phyloP scores from a whole-genome alignment of 2,113 vertebrate species.

The Sinosuthora webbiana region DNA sequence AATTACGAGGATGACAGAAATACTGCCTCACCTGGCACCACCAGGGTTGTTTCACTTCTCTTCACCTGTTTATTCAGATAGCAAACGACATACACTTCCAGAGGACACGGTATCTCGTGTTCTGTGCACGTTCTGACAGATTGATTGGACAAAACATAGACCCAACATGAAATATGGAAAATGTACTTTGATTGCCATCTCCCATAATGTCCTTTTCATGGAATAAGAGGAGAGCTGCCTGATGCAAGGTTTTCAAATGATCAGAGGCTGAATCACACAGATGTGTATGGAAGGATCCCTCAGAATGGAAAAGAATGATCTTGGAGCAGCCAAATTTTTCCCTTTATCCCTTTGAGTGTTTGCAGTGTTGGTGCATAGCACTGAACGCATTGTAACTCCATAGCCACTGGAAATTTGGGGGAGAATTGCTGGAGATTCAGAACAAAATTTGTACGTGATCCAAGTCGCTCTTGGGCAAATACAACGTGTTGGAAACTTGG shows the following conservation, averaged over 20 bases:
- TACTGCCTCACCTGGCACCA: neutral
- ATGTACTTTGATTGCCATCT: neutral
- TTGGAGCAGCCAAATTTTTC: neutral
- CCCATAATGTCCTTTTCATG: neutral
- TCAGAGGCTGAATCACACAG: neutral
- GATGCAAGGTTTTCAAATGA: neutral
- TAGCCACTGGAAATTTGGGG: neutral
- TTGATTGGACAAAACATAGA: neutral
- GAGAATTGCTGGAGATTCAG: neutral
- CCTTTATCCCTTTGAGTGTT: neutral
- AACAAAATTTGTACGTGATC: neutral
- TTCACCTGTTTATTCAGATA: neutral
- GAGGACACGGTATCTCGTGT: neutral
- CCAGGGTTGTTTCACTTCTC: neutral
- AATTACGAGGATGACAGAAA: neutral
- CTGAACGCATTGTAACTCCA: neutral
- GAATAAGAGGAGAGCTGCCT: neutral
- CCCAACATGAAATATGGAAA: neutral
- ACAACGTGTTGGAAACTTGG: neutral
- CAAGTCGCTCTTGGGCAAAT: constrained; percentile 22
- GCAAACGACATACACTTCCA: neutral
- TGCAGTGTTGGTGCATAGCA: neutral
- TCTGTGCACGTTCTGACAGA: neutral
- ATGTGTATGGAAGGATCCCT: neutral
- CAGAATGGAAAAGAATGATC: neutral